These are phyloP conservation scores for Carassius carassius DNA, from an alignment of 2,113 vertebrate genomes.

Conservation along the genomic window DNA sequence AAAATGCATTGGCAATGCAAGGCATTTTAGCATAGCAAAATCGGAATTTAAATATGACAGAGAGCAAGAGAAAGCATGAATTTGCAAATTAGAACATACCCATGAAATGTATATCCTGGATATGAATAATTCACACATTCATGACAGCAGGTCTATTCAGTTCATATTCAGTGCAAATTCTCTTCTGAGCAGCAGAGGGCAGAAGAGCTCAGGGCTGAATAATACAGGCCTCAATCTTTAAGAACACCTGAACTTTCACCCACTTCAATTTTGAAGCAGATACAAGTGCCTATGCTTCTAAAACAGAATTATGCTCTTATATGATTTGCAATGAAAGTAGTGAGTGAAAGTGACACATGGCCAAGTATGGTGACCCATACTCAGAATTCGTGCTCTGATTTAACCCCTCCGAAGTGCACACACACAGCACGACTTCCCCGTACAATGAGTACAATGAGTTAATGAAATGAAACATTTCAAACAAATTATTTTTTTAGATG, in stretches of 20 bases:
- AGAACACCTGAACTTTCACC: neutral
- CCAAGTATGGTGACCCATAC: no score
- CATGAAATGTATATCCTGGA: neutral
- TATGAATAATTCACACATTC: neutral
- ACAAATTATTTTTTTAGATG: neutral
- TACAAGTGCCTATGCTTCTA: neutral
- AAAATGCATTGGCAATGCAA: neutral
- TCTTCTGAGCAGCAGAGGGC: constrained; percentile 63
- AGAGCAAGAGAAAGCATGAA: neutral
- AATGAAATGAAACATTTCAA: neutral
- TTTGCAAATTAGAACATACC: neutral
- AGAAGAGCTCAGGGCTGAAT: constrained; percentile 63
- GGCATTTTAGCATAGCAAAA: neutral
- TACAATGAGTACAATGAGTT: neutral
- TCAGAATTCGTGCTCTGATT: no score
- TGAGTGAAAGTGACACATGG: no score
- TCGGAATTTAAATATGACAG: neutral
- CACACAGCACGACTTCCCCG: no score
- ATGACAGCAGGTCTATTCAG: neutral
- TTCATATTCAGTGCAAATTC: neutral
- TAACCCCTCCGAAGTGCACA: no score
- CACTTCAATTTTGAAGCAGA: neutral
- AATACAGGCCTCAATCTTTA: neutral
- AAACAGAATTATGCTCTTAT: neutral
- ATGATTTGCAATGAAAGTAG: neutral